Conservation (phyloP, 1,140 invertebrate genomes). For the Oscheius sp. region DNA sequence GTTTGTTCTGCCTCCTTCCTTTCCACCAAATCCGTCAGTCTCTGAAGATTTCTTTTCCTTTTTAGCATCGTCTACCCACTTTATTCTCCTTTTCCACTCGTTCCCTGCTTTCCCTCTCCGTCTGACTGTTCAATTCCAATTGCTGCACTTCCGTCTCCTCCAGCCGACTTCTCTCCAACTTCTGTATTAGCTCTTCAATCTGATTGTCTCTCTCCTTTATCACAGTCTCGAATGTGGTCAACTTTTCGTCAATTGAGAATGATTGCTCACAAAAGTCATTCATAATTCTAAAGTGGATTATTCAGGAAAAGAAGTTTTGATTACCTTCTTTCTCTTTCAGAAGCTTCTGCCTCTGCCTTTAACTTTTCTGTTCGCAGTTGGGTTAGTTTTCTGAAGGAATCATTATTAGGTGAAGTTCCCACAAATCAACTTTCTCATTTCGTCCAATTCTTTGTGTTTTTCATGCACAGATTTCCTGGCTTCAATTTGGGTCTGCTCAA, state of each 20-base stretch:
- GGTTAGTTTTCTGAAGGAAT: background rate
- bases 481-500: background rate
- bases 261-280: background rate
- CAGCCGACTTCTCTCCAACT: background rate
- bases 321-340: background rate
- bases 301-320: too few species aligned
- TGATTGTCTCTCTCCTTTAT: background rate
- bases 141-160: background rate
- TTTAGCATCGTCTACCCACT: background rate
- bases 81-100: background rate
- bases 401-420: background rate
- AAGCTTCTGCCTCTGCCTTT: background rate
- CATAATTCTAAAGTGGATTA: too few species aligned
- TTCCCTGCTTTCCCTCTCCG: constrained; percentile 13
- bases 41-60: background rate
- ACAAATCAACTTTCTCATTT: background rate
- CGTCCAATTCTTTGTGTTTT: background rate
- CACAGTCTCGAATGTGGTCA: background rate
- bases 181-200: background rate
- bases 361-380: background rate
- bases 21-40: background rate
- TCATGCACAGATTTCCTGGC: background rate
- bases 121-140: background rate
- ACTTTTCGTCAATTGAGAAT: background rate
- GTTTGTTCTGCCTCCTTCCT: background rate